Base-by-base conservation (phyloP, 64 coral and sea anemone genomes). In the Stichodactyla mertensii region DNA sequence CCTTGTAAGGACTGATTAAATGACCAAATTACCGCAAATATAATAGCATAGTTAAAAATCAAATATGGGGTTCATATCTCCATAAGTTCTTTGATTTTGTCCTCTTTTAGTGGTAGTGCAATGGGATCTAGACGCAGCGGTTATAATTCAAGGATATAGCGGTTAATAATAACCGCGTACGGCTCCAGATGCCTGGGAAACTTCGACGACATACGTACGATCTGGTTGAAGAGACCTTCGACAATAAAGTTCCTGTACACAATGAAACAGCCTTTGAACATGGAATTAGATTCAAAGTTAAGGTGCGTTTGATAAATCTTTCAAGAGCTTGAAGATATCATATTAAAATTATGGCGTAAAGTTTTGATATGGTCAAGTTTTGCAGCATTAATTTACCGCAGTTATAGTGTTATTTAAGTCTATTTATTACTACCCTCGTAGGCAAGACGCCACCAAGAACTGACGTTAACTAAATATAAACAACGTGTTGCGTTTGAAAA, bases 201-300 rank as follows among this genome's bases (percentile, higher is more conserved):
- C 55, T 96, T 16, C 80, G 88, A 87, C 59, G 94, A 57, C 80
- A 89, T 16, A 83, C 92, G 2, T 96, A 96, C 82, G 94, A 96
- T 80, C 88, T 96, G 20, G 94, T 96, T 53, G 94, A 96, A 70
- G 94, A 96, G 78, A 62, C 87, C 4, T 95, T 84, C 61, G 94
- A 96, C 28, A 87, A 91, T 53, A 96, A 96, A 77, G 86, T 92
- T 67, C 94, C 94, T 15, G 91, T 92, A 9, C 91, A 92, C 58
- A 90, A 92, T 15, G 94, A 96, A 77, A 77, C 88, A 16, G 91
- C 94, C 6, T 96, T 96, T 67, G 94, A 96, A 77, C 94, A 96
- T 86, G 94, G 94, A 86, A 93, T 96, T 83, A 84, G 85, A 19
- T 96, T 96, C 71, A 92, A 92, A 87, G 94, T 92, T 61, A 96